Evolutionary conservation across 1,140 invertebrate genomes (phyloP).

Genomic region (Drosophila nasuta): DNA sequence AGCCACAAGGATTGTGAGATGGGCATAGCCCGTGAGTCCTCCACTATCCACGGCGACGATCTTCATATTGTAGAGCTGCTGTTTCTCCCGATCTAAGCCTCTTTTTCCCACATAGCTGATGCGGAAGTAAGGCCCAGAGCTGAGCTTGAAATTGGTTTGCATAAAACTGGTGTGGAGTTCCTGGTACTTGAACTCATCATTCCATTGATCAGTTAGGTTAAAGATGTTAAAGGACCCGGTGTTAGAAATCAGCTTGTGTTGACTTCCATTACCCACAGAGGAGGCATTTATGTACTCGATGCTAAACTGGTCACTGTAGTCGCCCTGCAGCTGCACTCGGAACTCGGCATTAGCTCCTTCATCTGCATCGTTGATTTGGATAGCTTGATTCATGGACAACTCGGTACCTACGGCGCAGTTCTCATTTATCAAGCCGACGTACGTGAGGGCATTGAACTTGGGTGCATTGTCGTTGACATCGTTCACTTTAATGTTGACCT

Average conservation of each 20-base stretch:
- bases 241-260: conserved; percentile 43
- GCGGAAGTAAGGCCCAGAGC: conserved; percentile 70
- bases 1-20: conserved; percentile 89
- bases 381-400: conserved; percentile 89
- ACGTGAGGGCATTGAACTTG: conserved; percentile 89
- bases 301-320: conserved; percentile 91
- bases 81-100: conserved; percentile 91
- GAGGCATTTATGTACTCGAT: conserved; percentile 86
- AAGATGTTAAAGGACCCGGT: conserved; percentile 75
- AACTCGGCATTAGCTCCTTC: conserved; percentile 92
- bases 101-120: conserved; percentile 81
- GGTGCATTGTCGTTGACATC: conserved; percentile 97
- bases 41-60: conserved; percentile 91
- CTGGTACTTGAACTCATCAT: conserved; percentile 81
- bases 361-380: conserved; percentile 91
- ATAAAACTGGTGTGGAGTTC: conserved; percentile 79
- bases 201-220: conserved; percentile 81
- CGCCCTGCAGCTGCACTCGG: conserved; percentile 89
- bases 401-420: conserved; percentile 90
- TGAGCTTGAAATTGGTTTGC: conserved; percentile 70
- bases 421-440: conserved; percentile 92
- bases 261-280: conserved; percentile 41
- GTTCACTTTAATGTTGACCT: conserved; percentile 91
- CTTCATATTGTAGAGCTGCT: conserved; percentile 88
- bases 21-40: conserved; percentile 89